Base-by-base conservation (phyloP, 2,113 vertebrate genomes). In the Peromyscus maniculatus region DNA sequence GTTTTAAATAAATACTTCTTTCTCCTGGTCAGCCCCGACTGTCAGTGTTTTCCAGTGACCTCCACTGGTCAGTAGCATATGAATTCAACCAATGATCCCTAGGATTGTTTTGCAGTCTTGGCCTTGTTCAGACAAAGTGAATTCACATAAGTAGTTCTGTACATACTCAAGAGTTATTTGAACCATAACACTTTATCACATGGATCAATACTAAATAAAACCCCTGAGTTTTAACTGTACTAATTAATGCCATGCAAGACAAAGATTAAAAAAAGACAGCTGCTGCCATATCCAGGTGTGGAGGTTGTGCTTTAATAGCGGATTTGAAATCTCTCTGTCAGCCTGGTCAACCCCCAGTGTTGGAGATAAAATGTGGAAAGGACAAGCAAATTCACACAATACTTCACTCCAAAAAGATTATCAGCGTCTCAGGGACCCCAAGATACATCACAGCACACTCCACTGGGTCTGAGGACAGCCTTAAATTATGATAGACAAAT, bases 161-260 rank as follows among this genome's bases (percentile, higher is more conserved):
- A 43, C 16, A 57, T 62, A 64, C 82, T 17, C 31, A 78, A 39
- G 12, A 49, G 46, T 75, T 92, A 92, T 77, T 94, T 92, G 74
- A 96, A 87, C 13, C 52, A 89, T 55, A 92, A 95, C 72, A 86
- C 16, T 86, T 80, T 80, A 77, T 82, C 46, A 66, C 46, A 19
- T 82, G 28, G 22, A 77, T 52, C 46, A 94, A 66, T 36, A 46
- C 1, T 91, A 93, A 93, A 79, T 49, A 95, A 95, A 96, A 87
- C 2, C 46, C 1, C 9, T 69, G 19, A 43, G 86, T 28, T 91
- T 89, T 91, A 52, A 57, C 31, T 13, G 28, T 86, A 67, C 71
- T 77, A 24, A n/a, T 52, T 43, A 36, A 4, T 26, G 16, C 11
- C 67, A 72, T 67, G 59, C 24, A 92, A 80, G 94, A 75, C 9